Conservation (phyloP, 2,888 invertebrate species). For the Elmis aenea region DNA sequence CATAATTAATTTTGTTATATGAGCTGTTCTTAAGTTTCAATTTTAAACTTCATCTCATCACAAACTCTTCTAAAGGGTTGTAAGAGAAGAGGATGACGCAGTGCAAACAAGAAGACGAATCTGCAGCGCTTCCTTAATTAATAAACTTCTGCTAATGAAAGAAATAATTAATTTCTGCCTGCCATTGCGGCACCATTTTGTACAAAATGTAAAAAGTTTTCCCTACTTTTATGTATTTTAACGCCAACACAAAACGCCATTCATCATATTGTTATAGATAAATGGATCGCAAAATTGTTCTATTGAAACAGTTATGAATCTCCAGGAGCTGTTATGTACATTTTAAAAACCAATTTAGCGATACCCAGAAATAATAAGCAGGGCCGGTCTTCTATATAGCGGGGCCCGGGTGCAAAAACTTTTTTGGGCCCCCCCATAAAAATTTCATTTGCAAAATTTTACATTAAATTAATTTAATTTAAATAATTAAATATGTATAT, state of each 20-base stretch:
- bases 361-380: too few relatives aligned
- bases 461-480: too few relatives aligned
- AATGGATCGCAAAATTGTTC: too few relatives aligned
- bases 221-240: slow-evolving; percentile 1
- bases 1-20: slow-evolving; percentile 46
- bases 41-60: slow-evolving; percentile 46
- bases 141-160: slow-evolving; percentile 51
- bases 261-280: too few relatives aligned
- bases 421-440: too few relatives aligned
- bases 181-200: slow-evolving; percentile 37
- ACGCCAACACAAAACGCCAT: neutral
- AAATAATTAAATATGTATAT: too few relatives aligned
- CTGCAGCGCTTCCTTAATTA: slow-evolving; percentile 49
- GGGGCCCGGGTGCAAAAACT: too few relatives aligned
- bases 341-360: too few relatives aligned
- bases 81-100: slow-evolving; percentile 42
- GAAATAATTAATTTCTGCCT: slow-evolving; percentile 51
- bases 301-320: too few relatives aligned
- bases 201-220: slow-evolving; percentile 23
- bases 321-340: too few relatives aligned
- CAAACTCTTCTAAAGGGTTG: slow-evolving; percentile 44
- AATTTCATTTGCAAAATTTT: too few relatives aligned
- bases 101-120: slow-evolving; percentile 46
- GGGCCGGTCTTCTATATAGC: too few relatives aligned
- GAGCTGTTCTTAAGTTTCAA: slow-evolving; percentile 44